phyloP scores from a whole-genome alignment of 2,113 vertebrate species.

The Cygnus buccinator region DNA sequence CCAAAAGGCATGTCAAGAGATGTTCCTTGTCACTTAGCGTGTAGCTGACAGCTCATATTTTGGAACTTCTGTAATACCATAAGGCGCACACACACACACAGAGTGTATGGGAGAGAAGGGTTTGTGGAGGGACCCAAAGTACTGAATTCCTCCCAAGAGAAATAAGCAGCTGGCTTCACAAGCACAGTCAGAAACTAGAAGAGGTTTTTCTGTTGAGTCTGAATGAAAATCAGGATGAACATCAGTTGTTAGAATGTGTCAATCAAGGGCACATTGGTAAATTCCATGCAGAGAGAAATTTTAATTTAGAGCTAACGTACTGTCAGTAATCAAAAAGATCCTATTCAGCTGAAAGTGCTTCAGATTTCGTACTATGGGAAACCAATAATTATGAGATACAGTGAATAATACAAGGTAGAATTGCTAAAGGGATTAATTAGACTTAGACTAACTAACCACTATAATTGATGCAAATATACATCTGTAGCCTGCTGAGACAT shows the following conservation, averaged over 20 bases:
- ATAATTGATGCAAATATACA: slow-evolving; percentile 67
- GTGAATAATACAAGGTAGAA: slow-evolving; percentile 61
- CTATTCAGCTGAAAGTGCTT: slow-evolving; percentile 19
- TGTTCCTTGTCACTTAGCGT: neutral
- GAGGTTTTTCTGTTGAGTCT: slow-evolving; percentile 13
- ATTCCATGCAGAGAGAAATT: neutral
- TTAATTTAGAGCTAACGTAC: neutral
- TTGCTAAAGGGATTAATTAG: slow-evolving; percentile 69
- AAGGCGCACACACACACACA: accelerated
- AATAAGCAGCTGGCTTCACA: neutral
- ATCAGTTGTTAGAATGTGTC: slow-evolving; percentile 28
- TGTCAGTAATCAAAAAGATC: slow-evolving; percentile 20
- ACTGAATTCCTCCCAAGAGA: neutral
- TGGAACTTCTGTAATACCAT: neutral
- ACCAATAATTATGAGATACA: slow-evolving; percentile 58
- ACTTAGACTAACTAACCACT: slow-evolving; percentile 43
- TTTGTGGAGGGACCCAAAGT: neutral
- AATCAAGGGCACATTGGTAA: slow-evolving; percentile 26
- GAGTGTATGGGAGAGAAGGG: neutral
- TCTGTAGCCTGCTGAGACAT: slow-evolving; percentile 63
- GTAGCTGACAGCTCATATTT: neutral
- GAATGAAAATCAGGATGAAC: slow-evolving; percentile 38
- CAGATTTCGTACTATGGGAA: neutral
- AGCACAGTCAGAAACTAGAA: neutral
- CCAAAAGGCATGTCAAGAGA: accelerated